phyloP scores from a whole-genome alignment of 2,888 invertebrate species.

The Cremastobaeus sp. region DNA sequence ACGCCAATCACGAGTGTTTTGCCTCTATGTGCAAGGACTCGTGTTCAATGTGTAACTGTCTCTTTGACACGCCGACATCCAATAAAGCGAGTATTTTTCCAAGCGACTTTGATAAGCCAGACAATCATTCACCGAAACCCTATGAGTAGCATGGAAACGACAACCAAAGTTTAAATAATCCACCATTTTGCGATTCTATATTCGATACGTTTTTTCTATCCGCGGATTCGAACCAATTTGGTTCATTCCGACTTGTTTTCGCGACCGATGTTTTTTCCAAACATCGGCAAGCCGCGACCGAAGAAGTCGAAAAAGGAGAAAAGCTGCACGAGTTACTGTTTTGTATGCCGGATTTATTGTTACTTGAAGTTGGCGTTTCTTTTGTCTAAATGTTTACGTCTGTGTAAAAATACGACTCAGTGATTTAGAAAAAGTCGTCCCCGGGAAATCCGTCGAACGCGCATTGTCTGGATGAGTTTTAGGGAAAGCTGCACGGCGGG shows the following conservation, averaged over 20 bases:
- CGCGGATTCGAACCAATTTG: too few species aligned
- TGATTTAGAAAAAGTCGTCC: slow-evolving; percentile 46
- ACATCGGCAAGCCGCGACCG: too few species aligned
- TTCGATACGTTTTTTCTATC: too few species aligned
- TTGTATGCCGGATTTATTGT: slow-evolving; percentile 26
- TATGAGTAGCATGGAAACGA: too few species aligned
- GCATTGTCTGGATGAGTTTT: slow-evolving; percentile 48
- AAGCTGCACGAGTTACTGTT: slow-evolving; percentile 11
- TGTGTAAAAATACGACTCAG: slow-evolving; percentile 53
- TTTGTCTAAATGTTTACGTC: slow-evolving; percentile 50
- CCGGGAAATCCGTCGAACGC: slow-evolving; percentile 42
- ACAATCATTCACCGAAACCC: slow-evolving; percentile 41
- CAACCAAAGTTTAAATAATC: too few species aligned
- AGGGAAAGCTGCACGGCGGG: slow-evolving; percentile 48
- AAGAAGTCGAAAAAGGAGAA: background rate
- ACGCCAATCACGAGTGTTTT: slow-evolving; percentile 53
- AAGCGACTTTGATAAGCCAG: slow-evolving; percentile 64
- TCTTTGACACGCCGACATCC: slow-evolving; percentile 58
- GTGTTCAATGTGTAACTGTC: slow-evolving; percentile 69
- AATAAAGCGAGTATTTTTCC: slow-evolving; percentile 62
- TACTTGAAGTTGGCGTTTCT: slow-evolving; percentile 15
- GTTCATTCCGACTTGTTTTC: too few species aligned
- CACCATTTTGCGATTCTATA: too few species aligned
- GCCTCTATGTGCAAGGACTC: slow-evolving; percentile 37
- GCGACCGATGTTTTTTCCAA: too few species aligned